Evolutionary conservation across 2,888 invertebrate genomes (phyloP), one percentile per base, ranked within the genome.

Genomic region (Philereme transversata): DNA sequence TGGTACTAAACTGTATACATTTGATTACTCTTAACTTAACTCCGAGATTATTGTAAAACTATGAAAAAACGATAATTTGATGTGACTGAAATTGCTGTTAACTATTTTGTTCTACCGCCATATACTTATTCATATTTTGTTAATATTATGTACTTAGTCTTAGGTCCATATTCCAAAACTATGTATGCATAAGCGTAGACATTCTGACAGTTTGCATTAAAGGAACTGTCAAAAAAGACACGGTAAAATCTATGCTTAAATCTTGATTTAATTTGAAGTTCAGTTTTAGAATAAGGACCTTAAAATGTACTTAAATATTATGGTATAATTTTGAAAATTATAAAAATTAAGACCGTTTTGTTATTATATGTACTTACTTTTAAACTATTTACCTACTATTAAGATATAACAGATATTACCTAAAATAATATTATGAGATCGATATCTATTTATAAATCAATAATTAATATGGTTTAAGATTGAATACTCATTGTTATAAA

Each of bases 21-120:
- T n/a, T n/a, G 3, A 22, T 22, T 22, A 22, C 22, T 22, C 22
- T 22, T 22, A 22, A 3, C 22, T 22, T 3, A 22, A 22, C 22
- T 22, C 22, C 1, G 22, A 22, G 22, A 22, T 22, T 22, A 22
- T 22, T 22, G 22, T 22, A 22, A 22, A 22, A 22, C 22, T 22
- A 22, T 22, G 22, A 22, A 22, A 22, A 22, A 3, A 22, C 22
- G 22, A 50, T 36, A 6, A 6, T 40, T 40, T 40, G 4, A 8
- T 40, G 40, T 40, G 41, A 71, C 66, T 71, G 73, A 75, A 44
- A 35, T 43, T 40, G 40, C 40, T 40, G 40, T 51, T 8, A 51
- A 33, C 9, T 33, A 34, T 33, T 35, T 55, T 11, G 11, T 49
- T 48, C 10, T 57, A 51, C 45, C 51, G 51, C 46, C 57, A 57